These are phyloP conservation scores for Cryptoblepharus egeriae DNA, from an alignment of 2,797 vertebrate species.

Conservation along the genomic window DNA sequence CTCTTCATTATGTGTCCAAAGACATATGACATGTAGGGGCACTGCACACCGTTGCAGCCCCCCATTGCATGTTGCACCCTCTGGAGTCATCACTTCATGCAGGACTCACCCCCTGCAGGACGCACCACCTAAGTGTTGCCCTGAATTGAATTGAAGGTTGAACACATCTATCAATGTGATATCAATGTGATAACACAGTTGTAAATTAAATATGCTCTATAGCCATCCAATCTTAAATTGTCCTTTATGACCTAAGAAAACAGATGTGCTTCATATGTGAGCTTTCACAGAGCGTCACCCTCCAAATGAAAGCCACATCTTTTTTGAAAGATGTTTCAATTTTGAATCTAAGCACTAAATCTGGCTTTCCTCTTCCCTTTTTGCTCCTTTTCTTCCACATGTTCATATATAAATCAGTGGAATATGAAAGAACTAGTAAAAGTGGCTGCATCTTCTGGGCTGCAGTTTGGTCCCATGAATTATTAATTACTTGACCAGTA, in stretches of 20 bases:
- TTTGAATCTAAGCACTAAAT: conserved; percentile 72
- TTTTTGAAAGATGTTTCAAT: conserved; percentile 42
- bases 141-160: too few species aligned
- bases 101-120: too few species aligned
- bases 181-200: too few species aligned
- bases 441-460: conserved; percentile 86
- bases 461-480: conserved; percentile 91
- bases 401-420: conserved; percentile 85
- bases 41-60: too few species aligned
- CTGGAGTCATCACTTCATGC: too few species aligned
- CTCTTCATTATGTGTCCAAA: too few species aligned
- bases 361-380: conserved; percentile 68
- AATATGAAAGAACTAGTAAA: conserved; percentile 86
- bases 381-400: conserved; percentile 79
- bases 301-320: conserved; percentile 23
- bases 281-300: conserved; percentile 17
- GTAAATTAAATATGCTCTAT: neutral
- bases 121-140: too few species aligned
- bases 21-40: too few species aligned
- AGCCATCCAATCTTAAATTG: neutral
- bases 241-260: conserved; percentile 34
- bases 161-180: too few species aligned
- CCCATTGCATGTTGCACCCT: too few species aligned
- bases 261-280: conserved; percentile 3
- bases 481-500: conserved; percentile 88